These are phyloP conservation scores for Achlya flavicornis DNA, from an alignment of 2,888 invertebrate species.

Conservation along the genomic window DNA sequence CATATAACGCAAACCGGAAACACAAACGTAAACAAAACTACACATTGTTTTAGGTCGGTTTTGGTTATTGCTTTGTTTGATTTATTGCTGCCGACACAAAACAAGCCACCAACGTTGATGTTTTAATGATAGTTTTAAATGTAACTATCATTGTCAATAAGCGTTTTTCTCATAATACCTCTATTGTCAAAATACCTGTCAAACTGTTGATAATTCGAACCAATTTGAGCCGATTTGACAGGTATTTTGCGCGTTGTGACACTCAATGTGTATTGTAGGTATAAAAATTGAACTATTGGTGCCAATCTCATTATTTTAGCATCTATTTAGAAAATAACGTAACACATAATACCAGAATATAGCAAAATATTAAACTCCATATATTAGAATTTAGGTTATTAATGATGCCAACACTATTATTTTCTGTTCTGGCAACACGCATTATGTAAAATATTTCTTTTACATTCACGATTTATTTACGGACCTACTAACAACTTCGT, in stretches of 20 bases:
- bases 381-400: neutral
- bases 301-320: too few relatives aligned
- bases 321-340: too few relatives aligned
- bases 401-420: neutral
- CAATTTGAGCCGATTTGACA: too few relatives aligned
- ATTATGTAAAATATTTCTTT: neutral
- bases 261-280: too few relatives aligned
- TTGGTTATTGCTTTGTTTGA: constrained; percentile 43
- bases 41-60: constrained; percentile 62
- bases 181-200: too few relatives aligned
- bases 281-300: too few relatives aligned
- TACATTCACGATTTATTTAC: neutral
- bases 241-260: too few relatives aligned
- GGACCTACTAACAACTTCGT: neutral
- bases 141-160: neutral
- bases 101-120: constrained; percentile 65
- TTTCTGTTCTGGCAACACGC: neutral
- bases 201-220: too few relatives aligned
- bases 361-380: too few relatives aligned
- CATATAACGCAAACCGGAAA: constrained; percentile 56
- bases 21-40: constrained; percentile 67
- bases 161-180: too few relatives aligned
- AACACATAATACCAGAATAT: too few relatives aligned
- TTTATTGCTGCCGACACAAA: constrained; percentile 48
- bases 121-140: constrained; percentile 20